Base-by-base conservation (phyloP, 2,113 vertebrate genomes). In the Heterocephalus glaber region DNA sequence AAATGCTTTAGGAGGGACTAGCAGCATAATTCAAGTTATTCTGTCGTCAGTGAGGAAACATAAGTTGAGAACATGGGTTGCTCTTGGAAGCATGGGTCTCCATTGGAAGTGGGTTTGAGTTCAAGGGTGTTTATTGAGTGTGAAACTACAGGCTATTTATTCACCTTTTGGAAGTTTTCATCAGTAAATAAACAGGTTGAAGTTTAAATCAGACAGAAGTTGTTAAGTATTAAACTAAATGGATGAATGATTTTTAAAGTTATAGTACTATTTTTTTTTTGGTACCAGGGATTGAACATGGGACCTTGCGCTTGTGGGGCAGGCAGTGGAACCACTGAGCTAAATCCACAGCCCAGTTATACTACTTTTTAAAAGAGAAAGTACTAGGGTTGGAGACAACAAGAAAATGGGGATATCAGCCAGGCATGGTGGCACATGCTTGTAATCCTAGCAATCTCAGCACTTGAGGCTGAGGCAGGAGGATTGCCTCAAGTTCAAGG, bases 11-110 rank as follows among this genome's bases (percentile, higher is more conserved):
- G 58, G 30, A 92, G 24, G 26, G 24, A 80, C 82, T 41, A 82
- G 68, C 74, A 90, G 26, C 24, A 85, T 92, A n/a, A 86, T 90
- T 56, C 54, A 76, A 81, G 5, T 89, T 89, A 85, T 74, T 92
- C n/a, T 58, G 17, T 19, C 49, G 74, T 92, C 44, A 74, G 2
- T 86, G 49, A 80, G 58, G 26, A 49, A 76, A 5, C 9, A 41
- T 74, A 82, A 44, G 56, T 58, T 58, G 56, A 49, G 30, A 58
- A 16, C 26, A 16, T 82, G 26, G 56, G 7, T 68, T 92, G 35
- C 22, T 89, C 49, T 83, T 84, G 68, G 52, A 58, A 60, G 4
- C 17, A 0, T 54, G 60, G 22, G 38, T 74, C 4, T 96, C 11
- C 65, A 28, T 90, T 22, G 56, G 54, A 85, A 81, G 30, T 66